Conservation (phyloP, 2,797 vertebrate species). For the Macropus fuliginosus region DNA sequence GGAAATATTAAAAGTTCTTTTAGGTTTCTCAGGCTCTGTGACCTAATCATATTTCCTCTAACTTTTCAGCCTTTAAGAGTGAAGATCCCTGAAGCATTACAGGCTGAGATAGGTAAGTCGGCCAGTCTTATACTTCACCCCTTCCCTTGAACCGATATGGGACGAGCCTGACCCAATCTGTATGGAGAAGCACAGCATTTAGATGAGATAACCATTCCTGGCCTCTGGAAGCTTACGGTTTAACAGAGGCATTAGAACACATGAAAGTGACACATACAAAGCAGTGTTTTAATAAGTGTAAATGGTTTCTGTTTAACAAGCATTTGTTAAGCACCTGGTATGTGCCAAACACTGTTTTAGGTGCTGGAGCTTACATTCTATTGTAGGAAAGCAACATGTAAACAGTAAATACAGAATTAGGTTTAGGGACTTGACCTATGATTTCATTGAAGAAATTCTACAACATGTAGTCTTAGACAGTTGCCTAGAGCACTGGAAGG, state of each 20-base stretch:
- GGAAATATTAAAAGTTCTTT: neutral
- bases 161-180: neutral
- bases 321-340: neutral
- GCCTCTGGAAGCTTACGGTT: neutral
- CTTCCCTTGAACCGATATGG: neutral
- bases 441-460: neutral
- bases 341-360: neutral
- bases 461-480: neutral
- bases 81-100: conserved; percentile 90
- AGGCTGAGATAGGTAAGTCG: conserved; percentile 92
- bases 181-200: neutral
- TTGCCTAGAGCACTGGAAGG: neutral
- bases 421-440: neutral
- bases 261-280: too few species aligned
- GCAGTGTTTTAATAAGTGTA: neutral
- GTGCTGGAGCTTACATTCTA: neutral
- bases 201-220: neutral
- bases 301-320: neutral
- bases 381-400: neutral
- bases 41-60: neutral
- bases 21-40: neutral
- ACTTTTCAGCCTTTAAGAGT: conserved; percentile 91
- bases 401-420: neutral
- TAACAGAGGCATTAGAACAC: neutral
- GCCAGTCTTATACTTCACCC: neutral